A percentile compares a stretch with the other conserved stretches of the same genome.
These are phyloP conservation scores for Oxytorus armatus DNA, from an alignment of 2,888 invertebrate species.

Conservation along the genomic window DNA sequence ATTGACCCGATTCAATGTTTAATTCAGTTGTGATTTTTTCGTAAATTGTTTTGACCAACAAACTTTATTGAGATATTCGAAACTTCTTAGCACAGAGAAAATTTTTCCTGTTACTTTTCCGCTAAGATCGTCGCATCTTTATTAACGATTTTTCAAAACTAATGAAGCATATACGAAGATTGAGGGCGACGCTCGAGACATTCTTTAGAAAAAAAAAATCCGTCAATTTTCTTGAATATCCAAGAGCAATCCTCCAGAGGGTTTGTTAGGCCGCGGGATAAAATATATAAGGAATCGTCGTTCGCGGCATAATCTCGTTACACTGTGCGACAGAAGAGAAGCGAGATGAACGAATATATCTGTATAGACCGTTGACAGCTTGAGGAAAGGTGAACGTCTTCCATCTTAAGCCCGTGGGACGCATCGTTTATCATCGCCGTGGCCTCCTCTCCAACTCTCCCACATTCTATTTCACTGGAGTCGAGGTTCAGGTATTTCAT, in stretches of 20 bases:
- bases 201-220: neutral
- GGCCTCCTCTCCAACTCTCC: too few species aligned
- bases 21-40: too few species aligned
- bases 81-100: too few species aligned
- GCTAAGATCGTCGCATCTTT: too few species aligned
- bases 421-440: slow-evolving; percentile 76
- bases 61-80: too few species aligned
- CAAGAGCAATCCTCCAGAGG: slow-evolving; percentile 29
- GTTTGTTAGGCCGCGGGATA: slow-evolving; percentile 54
- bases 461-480: slow-evolving; percentile 58
- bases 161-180: neutral
- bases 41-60: too few species aligned
- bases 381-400: slow-evolving; percentile 70
- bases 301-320: slow-evolving; percentile 60
- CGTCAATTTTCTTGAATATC: neutral
- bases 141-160: neutral
- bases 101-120: too few species aligned
- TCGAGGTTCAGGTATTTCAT: slow-evolving; percentile 68
- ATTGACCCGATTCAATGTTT: too few species aligned
- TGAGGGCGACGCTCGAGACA: neutral
- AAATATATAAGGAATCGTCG: slow-evolving; percentile 41
- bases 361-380: slow-evolving; percentile 50
- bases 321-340: slow-evolving; percentile 30
- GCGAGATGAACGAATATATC: slow-evolving; percentile 56
- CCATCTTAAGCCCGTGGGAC: slow-evolving; percentile 70